Percentiles rank a stretch among this genome's conserved stretches.
phyloP scores from a whole-genome alignment of 2,888 invertebrate species.

The Didymodactylos carnosus region DNA sequence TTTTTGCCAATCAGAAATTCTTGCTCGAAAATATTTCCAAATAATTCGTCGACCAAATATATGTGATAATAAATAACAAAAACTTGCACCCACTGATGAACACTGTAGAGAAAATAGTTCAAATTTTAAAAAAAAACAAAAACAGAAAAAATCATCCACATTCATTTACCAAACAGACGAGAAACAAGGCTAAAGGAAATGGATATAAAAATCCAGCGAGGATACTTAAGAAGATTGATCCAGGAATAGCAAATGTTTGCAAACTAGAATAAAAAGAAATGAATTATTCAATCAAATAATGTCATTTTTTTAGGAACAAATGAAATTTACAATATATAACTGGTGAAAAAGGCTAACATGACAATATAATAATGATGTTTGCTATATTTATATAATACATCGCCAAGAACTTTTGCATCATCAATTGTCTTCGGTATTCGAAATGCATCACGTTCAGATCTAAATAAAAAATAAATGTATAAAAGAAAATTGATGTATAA shows the following conservation, averaged over 20 bases:
- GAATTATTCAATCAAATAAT: background rate
- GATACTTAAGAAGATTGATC: constrained; percentile 87
- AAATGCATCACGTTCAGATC: constrained; percentile 61
- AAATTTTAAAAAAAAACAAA: constrained; percentile 9
- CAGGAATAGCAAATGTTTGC: constrained; percentile 98
- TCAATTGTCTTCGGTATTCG: constrained; percentile 79
- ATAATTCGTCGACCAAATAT: constrained; percentile 67
- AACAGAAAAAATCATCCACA: background rate
- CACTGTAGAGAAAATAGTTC: constrained; percentile 43
- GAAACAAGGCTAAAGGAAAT: constrained; percentile 62
- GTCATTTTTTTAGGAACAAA: background rate
- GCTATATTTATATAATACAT: constrained; percentile 71
- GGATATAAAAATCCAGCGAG: constrained; percentile 87
- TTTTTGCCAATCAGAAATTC: constrained; percentile 61
- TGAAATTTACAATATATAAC: constrained; percentile 68
- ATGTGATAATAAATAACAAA: constrained; percentile 79
- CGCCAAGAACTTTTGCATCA: constrained; percentile 79
- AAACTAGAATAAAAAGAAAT: too few relatives aligned
- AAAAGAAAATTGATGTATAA: background rate
- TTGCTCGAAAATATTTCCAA: constrained; percentile 64
- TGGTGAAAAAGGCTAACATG: constrained; percentile 61
- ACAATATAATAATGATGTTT: constrained; percentile 78
- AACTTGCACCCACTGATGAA: constrained; percentile 78
- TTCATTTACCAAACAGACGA: constrained; percentile 44
- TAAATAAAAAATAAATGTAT: constrained; percentile 41